Percentiles rank a stretch among this genome's conserved stretches.
Evolutionary conservation across 2,888 invertebrate species (phyloP).

Genomic region (Eupeodes latifasciatus): DNA sequence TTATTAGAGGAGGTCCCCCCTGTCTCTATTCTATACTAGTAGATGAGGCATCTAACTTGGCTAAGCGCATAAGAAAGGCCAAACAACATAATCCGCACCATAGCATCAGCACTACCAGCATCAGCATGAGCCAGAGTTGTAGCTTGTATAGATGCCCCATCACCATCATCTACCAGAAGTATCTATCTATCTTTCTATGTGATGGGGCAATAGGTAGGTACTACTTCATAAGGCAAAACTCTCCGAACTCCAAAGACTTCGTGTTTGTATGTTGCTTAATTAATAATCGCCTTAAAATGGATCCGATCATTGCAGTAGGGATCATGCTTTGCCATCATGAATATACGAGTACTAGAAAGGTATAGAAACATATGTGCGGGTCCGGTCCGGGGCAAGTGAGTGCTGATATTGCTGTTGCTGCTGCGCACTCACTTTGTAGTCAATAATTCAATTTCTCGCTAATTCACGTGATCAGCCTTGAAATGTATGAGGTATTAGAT

Average conservation of each 20-base stretch:
- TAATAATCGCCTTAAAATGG: slow-evolving; percentile 72
- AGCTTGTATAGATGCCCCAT: slow-evolving; percentile 29
- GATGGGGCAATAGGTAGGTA: slow-evolving; percentile 1
- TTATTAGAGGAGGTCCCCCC: slow-evolving; percentile 11
- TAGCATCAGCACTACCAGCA: no score
- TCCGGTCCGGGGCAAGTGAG: neutral
- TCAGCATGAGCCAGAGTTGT: neutral
- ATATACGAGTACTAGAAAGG: neutral
- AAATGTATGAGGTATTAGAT: slow-evolving; percentile 74
- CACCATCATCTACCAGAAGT: slow-evolving; percentile 27
- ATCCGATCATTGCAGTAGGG: slow-evolving; percentile 51
- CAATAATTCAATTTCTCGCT: slow-evolving; percentile 75
- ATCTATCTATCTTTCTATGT: slow-evolving; percentile 24
- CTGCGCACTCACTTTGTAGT: slow-evolving; percentile 66
- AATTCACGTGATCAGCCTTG: slow-evolving; percentile 76
- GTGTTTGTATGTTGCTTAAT: slow-evolving; percentile 65
- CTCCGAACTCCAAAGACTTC: slow-evolving; percentile 7
- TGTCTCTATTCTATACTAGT: no score
- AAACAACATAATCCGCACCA: slow-evolving; percentile 69
- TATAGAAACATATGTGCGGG: no score
- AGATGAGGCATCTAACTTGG: neutral
- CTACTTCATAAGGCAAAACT: slow-evolving; percentile 16
- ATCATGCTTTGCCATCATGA: slow-evolving; percentile 18
- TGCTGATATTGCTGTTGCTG: slow-evolving; percentile 21
- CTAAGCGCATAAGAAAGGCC: slow-evolving; percentile 9